These are phyloP conservation scores for Drosophila subobscura DNA, from an alignment of 1,140 invertebrate species.

Conservation along the genomic window DNA sequence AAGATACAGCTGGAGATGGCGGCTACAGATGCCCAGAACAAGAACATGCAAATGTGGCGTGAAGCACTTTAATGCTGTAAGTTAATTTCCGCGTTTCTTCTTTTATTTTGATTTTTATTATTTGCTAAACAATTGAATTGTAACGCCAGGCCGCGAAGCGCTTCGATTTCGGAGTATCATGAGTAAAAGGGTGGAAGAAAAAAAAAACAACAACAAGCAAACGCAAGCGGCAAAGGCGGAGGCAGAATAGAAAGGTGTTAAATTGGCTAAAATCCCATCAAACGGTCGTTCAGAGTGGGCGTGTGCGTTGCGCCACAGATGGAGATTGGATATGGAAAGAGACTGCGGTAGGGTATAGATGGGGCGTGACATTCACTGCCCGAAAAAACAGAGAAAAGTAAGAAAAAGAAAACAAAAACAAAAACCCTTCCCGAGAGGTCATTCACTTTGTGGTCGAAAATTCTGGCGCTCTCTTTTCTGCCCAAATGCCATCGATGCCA, in stretches of 20 bases:
- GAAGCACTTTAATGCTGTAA: conserved; percentile 69
- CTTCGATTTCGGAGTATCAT: background rate
- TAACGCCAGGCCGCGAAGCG: conserved; percentile 42
- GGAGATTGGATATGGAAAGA: conserved; percentile 6
- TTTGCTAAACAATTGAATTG: conserved; percentile 69
- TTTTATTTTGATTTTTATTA: conserved; percentile 1
- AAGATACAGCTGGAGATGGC: conserved; percentile 8
- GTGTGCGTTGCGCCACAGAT: conserved; percentile 19
- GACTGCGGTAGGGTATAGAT: conserved; percentile 5
- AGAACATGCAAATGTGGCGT: conserved; percentile 41
- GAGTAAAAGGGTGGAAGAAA: conserved; percentile 66
- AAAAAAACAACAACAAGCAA: conserved; percentile 3
- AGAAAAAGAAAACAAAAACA: conserved; percentile 25
- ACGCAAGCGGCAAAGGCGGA: too few relatives aligned
- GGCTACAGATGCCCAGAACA: conserved; percentile 5
- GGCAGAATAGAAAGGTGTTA: conserved; percentile 79
- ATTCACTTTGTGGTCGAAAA: conserved; percentile 58
- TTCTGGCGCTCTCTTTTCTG: conserved; percentile 15
- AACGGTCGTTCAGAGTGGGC: conserved; percentile 45
- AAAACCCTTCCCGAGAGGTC: conserved; percentile 52
- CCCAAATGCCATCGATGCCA: too few relatives aligned
- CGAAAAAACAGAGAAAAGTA: background rate
- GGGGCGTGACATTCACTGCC: conserved; percentile 50
- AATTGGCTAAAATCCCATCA: conserved; percentile 51
- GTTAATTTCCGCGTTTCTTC: conserved; percentile 56